Evolutionary conservation across 1,140 invertebrate genomes (phyloP).

Genomic region (Holotrichia oblita): DNA sequence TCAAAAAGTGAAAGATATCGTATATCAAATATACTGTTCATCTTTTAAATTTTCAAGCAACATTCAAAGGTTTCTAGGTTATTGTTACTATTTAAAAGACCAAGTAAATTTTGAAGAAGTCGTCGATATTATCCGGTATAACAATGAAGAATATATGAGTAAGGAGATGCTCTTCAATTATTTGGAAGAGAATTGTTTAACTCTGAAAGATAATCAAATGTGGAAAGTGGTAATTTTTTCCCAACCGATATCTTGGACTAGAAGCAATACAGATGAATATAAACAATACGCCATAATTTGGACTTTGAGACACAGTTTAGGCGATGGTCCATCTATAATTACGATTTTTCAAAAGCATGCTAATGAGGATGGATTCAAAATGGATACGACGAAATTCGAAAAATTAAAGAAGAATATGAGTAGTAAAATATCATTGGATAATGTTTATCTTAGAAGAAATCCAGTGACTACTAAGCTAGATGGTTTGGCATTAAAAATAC

Average conservation of each 20-base stretch:
- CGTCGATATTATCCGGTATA: neutral
- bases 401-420: neutral
- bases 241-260: neutral
- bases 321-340: neutral
- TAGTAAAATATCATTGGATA: neutral
- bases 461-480: neutral
- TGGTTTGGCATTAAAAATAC: neutral
- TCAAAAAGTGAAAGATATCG: neutral
- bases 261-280: neutral
- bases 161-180: constrained; percentile 5
- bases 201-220: neutral
- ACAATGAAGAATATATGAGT: neutral
- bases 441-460: neutral
- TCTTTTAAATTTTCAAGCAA: constrained; percentile 19
- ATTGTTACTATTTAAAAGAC: constrained; percentile 19
- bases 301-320: neutral
- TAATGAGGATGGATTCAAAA: neutral
- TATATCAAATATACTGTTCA: neutral
- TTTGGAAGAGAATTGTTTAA: neutral
- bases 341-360: constrained; percentile 19
- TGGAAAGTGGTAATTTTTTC: constrained; percentile 1
- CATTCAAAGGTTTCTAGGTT: neutral
- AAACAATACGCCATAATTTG: constrained; percentile 18
- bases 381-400: neutral
- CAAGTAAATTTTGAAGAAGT: constrained; percentile 17